Percentiles rank a stretch among this genome's conserved stretches.
phyloP scores from a whole-genome alignment of 2,888 invertebrate species.

The Sinelater perroti region DNA sequence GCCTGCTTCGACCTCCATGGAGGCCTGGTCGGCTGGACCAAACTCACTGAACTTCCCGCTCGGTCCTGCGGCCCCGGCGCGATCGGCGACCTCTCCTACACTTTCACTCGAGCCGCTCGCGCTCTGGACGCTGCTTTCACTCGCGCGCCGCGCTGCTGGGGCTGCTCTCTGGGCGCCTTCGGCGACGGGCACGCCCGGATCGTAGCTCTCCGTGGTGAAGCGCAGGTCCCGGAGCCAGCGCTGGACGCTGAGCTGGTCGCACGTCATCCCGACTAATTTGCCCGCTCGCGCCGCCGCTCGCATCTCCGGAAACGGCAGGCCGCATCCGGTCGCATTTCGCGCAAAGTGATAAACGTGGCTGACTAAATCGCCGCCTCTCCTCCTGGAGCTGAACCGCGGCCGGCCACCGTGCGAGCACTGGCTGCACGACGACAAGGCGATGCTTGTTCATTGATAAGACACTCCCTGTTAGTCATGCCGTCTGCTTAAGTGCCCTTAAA shows the following conservation, averaged over 20 bases:
- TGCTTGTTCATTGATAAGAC: constrained; percentile 41
- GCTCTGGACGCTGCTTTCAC: constrained; percentile 3
- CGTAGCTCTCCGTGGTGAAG: constrained; percentile 53
- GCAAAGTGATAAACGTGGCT: constrained; percentile 34
- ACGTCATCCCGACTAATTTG: constrained; percentile 24
- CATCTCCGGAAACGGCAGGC: constrained; percentile 34
- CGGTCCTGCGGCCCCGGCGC: too few relatives aligned
- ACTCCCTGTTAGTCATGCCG: constrained; percentile 39
- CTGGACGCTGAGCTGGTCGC: constrained; percentile 47
- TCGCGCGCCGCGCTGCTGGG: background rate
- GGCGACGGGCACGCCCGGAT: constrained; percentile 42
- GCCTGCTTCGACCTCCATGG: background rate
- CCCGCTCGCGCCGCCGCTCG: constrained; percentile 17
- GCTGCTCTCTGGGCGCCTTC: background rate
- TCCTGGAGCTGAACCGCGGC: too few relatives aligned
- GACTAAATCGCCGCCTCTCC: too few relatives aligned
- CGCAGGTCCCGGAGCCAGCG: constrained; percentile 55
- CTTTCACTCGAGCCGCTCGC: background rate
- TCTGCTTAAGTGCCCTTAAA: constrained; percentile 36
- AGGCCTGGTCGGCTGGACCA: background rate
- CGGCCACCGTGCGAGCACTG: too few relatives aligned
- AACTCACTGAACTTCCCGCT: background rate
- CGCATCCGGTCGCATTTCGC: constrained; percentile 36
- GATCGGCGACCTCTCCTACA: background rate
- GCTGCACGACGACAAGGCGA: constrained; percentile 27